Base-by-base conservation (phyloP, 2,888 invertebrate genomes). In the Ceramica pisi region DNA sequence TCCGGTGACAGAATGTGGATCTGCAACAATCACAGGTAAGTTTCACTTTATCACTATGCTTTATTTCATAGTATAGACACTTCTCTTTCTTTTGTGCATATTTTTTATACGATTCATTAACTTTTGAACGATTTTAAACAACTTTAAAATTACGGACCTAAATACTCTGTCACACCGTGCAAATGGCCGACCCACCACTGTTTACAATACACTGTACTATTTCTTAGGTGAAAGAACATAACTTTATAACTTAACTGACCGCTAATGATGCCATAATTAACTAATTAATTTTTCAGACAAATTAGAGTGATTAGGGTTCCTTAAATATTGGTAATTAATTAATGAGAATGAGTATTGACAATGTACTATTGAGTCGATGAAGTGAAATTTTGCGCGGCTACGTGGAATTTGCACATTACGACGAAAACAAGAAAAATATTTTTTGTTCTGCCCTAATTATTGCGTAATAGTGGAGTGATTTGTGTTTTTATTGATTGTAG, bases 151-250 rank as follows among this genome's bases (percentile, higher is more conserved):
- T 94, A 96, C 96, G 92, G 93, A 96, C 96, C 96, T 96, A 95
- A 92, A 96, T 94, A 96, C 96, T 96, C 97, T 97, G 97, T 97
- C 97, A 95, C 96, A 96, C 97, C 96, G 96, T 96, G 96, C 96
- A 97, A 97, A 97, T 97, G 97, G 97, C 97, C 96, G 97, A 97
- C 97, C 96, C 96, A 97, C 97, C 97, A 97, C 97, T 96, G 94
- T 95, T 95, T 94, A 94, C 96, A 97, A 97, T 90, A 93, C 91
- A 94, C 90, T 88, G 87, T 86, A 87, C 90, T 90, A 91, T 93
- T 94, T 90, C 67, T 88, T 88, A 85, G 79, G 78, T 87, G 46
- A 86, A 89, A 89, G 88, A 83, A 67, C 65, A 73, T 84, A 87
- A 79, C 60, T 87, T 89, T 75, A 85, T 91, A 78, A 90, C 85